phyloP scores from a whole-genome alignment of 2,888 invertebrate genomes.

The Hydrotaea cyrtoneurina region DNA sequence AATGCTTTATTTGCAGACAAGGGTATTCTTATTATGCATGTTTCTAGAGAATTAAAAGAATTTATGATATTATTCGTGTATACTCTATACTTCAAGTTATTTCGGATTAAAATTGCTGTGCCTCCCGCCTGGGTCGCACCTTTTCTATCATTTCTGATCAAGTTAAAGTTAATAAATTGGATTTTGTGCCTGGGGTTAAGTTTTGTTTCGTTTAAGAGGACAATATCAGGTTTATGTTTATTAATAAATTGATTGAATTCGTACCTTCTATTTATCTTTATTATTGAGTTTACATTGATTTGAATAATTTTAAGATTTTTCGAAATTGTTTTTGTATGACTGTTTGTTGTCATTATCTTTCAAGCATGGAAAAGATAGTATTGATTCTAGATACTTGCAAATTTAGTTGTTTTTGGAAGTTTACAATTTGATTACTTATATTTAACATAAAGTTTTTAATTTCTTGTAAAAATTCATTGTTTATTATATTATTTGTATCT shows the following conservation, averaged over 20 bases:
- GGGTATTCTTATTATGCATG: conserved; percentile 7
- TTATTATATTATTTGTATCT: not conserved
- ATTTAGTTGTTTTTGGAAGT: not conserved
- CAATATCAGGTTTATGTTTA: not conserved
- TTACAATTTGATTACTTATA: not conserved
- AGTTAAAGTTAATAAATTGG: not conserved
- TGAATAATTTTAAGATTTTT: not conserved
- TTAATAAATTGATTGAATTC: not conserved
- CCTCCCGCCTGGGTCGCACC: not conserved
- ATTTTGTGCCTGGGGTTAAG: not conserved
- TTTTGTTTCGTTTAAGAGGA: not conserved
- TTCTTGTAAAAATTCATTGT: not conserved
- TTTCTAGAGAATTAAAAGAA: conserved; percentile 14
- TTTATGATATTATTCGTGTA: conserved; percentile 9
- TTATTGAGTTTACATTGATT: not conserved
- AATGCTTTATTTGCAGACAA: conserved; percentile 18
- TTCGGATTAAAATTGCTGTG: conserved; percentile 12
- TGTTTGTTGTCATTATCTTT: not conserved
- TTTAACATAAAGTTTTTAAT: not conserved
- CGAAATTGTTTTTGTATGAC: not conserved
- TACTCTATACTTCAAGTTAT: conserved; percentile 6
- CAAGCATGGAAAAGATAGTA: not conserved
- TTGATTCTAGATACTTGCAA: not conserved
- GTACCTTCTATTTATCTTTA: not conserved
- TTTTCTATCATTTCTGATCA: not conserved